Base-by-base conservation (phyloP, 2,797 vertebrate genomes). In the Pteronotus mesoamericanus region DNA sequence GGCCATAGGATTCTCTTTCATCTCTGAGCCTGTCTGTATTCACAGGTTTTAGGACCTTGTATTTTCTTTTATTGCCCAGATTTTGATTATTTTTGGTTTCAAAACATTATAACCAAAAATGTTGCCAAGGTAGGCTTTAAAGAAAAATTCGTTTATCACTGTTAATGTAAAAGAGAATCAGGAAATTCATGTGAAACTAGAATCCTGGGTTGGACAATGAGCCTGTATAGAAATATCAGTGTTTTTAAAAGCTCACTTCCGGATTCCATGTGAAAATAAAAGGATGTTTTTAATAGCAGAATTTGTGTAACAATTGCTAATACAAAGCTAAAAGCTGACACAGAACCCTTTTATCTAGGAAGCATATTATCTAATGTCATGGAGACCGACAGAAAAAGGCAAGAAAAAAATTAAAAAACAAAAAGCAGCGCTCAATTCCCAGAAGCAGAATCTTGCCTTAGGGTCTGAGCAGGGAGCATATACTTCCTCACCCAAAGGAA, bases 61-160 rank as follows among this genome's bases (percentile, higher is more conserved):
- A 79, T 90, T 94, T 92, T 93, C 55, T 93, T 90, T 94, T 39
- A 42, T 44, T 86, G 44, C 39, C 68, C 37, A 78, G 42, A 88
- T 75, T 89, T 93, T 91, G 57, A 89, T 96, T 89, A 86, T 93
- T 93, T 95, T 90, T 77, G 39, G 42, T 92, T 96, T 96, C 53
- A 87, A 96, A 84, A 26, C 21, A 37, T 88, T 89, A 64, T 64
- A 90, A 55, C 91, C 46, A 57, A 93, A 92, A 85, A 48, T 69
- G 37, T 75, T 85, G 59, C n/a, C 88, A 92, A 51, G 51, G 46
- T 79, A 57, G 78, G n/a, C 39, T 95, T 93, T 82, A 80, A 9
- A 48, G 84, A 32, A 91, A 94, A 72, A 64, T 77, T 61, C 59
- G 34, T 51, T 91, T 51, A 44, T 78, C 48, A 57, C 37, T 82